Evolutionary conservation across 2,797 vertebrate species (phyloP), one percentile per base, ranked within the genome.

Genomic region (Micropoecilia bifurca): DNA sequence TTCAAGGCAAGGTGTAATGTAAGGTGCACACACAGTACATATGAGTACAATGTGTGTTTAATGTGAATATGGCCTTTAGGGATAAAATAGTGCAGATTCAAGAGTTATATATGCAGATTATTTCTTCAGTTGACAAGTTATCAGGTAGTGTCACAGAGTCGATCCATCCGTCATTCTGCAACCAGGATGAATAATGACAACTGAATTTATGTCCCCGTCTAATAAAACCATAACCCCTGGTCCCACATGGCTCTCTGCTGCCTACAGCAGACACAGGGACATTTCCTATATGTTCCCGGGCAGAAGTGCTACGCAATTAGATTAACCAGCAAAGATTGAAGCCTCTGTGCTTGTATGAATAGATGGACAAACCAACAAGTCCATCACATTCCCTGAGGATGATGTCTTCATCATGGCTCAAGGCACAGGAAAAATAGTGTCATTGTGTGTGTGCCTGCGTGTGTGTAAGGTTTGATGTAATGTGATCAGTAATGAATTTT

Each of bases 401-500:
- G 96, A 97, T 96, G 97, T 97, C 96, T 96, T 96, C 97, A 95
- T 95, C 95, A 92, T 95, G 94, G 94, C 96, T 95, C 50, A 81
- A 82, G 87, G 90, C 82, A 18, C 84, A 83, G 77, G 43, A 80
- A 77, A 73, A 82, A 50, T 71, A 68, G 50, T 57, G 79, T 75
- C 76, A 76, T 59, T 74, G 78, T 68, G 79, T 63, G 81, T 95
- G 95, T 95, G 77, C 73, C 63, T 71, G 48, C 57, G 39, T 69
- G 74, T 61, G 81, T 95, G 95, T 95, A 96, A 96, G 97, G 97
- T 97, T 97, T 97, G 97, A 97, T 96, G 96, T 98, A 98, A 99
- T 98, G 97, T 97, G 97, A 99, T 98, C 98, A 97, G 97, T 99
- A 98, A 99, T 99, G 97, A 99, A 99, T 99, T 99, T 99, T 98